phyloP scores from a whole-genome alignment of 2,797 vertebrate genomes.

The Tarsius wallacei region DNA sequence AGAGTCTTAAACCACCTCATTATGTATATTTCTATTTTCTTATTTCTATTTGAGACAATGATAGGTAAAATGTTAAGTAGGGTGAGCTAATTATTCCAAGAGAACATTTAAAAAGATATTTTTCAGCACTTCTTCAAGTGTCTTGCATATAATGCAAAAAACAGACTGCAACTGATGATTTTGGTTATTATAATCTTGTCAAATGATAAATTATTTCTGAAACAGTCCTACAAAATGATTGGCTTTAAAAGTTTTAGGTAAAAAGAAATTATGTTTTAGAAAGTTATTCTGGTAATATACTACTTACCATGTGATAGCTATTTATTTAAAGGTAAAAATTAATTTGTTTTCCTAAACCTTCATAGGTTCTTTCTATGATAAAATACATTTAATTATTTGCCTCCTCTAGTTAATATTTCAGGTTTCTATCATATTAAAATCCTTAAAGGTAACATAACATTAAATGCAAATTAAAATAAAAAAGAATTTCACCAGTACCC shows the following conservation, averaged over 20 bases:
- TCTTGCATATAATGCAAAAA: background rate
- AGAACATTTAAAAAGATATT: conserved; percentile 40
- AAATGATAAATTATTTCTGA: background rate
- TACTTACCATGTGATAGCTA: background rate
- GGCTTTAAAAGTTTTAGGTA: background rate
- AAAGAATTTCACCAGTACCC: background rate
- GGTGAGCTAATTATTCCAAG: conserved; percentile 41
- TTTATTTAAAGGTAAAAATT: background rate
- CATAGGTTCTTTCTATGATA: background rate
- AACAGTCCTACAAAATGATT: conserved; percentile 1
- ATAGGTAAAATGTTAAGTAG: conserved; percentile 61
- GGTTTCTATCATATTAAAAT: background rate
- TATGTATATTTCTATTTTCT: conserved; percentile 63
- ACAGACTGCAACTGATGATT: background rate
- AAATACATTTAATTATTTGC: background rate
- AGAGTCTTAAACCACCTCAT: conserved; percentile 48
- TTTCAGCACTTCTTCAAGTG: background rate
- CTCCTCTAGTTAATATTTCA: conserved; percentile 19
- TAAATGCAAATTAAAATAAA: conserved; percentile 27
- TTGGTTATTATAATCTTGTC: background rate
- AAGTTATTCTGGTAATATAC: background rate
- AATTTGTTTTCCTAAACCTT: background rate
- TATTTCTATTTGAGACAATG: conserved; percentile 46
- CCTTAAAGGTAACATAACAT: conserved; percentile 48
- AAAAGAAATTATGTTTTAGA: conserved; percentile 36